Evolutionary conservation across 2,888 invertebrate species (phyloP), one percentile per base, ranked within the genome.

Genomic region (Ochropleura plecta): DNA sequence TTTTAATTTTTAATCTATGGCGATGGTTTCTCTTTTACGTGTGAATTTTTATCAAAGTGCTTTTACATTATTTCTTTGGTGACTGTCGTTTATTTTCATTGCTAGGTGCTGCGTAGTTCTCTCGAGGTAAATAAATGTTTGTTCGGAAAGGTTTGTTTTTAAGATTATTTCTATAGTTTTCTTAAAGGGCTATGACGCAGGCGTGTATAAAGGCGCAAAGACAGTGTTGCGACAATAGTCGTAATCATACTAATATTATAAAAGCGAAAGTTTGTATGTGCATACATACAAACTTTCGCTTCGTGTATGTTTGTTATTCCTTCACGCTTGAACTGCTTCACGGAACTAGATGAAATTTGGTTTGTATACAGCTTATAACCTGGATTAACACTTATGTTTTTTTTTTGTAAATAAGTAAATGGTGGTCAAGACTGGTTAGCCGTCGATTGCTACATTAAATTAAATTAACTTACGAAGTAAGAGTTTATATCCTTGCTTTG

Each of bases 81-180:
- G 84, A 81, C 76, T 66, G 73, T 86, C 72, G 69, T 88, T 88
- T 88, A 74, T 78, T 88, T 83, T 88, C 81, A 88, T 86, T 83
- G 77, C 59, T 42, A 53, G 63, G 30, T 66, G 44, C 63, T 69
- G 66, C 30, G 60, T 66, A 68, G 60, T 79, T 85, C 78, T 53
- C 7, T 44, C 1, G 12, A 30, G 53, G 64, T 46, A 68, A 67
- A 74, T 57, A 18, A 68, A 57, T 46, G 16, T 57, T 18, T 14
- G 20, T 59, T 30, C 49, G 42, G 16, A 44, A 57, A 74, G n/a
- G 14, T 57, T 16, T 73, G 0, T 20, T 57, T 63, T 48, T 3
- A n/a, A 8, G 20, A 53, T 48, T 51, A 80, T 55, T 53, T 46
- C n/a, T 1, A 48, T 62, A 40, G 40, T 16, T 55, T 66, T 53